A percentile compares a stretch with the other conserved stretches of the same genome.
phyloP scores from a whole-genome alignment of 2,113 vertebrate genomes.

The Struthidea cinerea region DNA sequence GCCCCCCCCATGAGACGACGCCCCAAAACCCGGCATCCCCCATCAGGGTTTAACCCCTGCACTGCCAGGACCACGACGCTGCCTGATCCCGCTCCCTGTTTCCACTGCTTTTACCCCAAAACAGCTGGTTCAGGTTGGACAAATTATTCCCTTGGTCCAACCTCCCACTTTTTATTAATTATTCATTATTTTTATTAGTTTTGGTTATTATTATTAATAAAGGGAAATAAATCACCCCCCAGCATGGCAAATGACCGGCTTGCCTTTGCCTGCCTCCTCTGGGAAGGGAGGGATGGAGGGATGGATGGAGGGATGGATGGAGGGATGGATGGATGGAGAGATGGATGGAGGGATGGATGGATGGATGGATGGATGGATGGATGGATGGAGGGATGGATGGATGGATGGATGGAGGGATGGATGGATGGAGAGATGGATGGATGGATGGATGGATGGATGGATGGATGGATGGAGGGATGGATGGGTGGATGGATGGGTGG shows the following conservation, averaged over 20 bases:
- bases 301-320: background rate
- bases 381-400: background rate
- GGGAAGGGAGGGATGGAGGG: background rate
- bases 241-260: background rate
- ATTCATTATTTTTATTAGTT: background rate
- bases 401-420: background rate
- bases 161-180: background rate
- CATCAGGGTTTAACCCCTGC: background rate
- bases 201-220: background rate
- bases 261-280: background rate
- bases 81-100: background rate
- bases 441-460: background rate
- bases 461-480: background rate
- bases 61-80: background rate
- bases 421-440: too few species aligned
- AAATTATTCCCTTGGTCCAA: background rate
- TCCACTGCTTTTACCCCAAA: background rate
- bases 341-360: too few species aligned
- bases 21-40: background rate
- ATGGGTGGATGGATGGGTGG: background rate
- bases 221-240: background rate
- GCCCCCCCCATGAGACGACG: background rate
- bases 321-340: background rate
- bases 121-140: background rate
- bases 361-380: background rate